phyloP scores from a whole-genome alignment of 2,888 invertebrate genomes.

The Chloroclystis v-ata region DNA sequence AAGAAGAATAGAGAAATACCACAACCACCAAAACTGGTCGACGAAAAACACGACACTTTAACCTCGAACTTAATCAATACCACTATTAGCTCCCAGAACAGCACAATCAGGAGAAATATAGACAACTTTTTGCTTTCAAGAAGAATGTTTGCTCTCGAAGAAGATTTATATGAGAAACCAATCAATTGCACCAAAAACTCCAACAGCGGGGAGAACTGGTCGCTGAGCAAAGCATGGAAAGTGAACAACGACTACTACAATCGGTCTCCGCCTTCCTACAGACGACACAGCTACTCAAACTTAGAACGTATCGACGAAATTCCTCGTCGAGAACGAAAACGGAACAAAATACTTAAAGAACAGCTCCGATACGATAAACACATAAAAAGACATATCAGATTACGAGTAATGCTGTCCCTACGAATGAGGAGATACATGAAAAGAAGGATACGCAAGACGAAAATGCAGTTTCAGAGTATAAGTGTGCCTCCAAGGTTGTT shows the following conservation, averaged over 20 bases:
- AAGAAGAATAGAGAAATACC: constrained; percentile 53
- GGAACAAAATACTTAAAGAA: constrained; percentile 63
- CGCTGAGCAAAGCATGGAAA: constrained; percentile 71
- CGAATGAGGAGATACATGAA: constrained; percentile 79
- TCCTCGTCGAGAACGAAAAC: constrained; percentile 50
- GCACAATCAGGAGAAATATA: constrained; percentile 62
- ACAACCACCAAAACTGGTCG: constrained; percentile 50
- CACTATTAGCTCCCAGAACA: constrained; percentile 62
- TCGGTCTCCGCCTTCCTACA: constrained; percentile 44
- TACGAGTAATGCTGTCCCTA: constrained; percentile 82
- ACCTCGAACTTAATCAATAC: constrained; percentile 63
- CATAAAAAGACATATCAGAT: constrained; percentile 80
- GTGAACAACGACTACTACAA: constrained; percentile 60
- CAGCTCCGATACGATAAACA: constrained; percentile 76
- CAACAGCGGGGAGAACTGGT: constrained; percentile 71
- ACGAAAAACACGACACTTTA: constrained; percentile 50
- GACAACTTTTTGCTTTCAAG: constrained; percentile 63
- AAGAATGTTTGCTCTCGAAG: constrained; percentile 63
- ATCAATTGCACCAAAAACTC: constrained; percentile 57
- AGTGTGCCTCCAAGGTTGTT: constrained; percentile 61
- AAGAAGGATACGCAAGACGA: constrained; percentile 48
- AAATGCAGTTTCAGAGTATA: constrained; percentile 41
- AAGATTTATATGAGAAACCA: constrained; percentile 68
- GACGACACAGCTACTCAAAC: constrained; percentile 40
- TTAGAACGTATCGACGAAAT: constrained; percentile 66